Evolutionary conservation across 2,113 vertebrate species (phyloP).

Genomic region (Martes martes): DNA sequence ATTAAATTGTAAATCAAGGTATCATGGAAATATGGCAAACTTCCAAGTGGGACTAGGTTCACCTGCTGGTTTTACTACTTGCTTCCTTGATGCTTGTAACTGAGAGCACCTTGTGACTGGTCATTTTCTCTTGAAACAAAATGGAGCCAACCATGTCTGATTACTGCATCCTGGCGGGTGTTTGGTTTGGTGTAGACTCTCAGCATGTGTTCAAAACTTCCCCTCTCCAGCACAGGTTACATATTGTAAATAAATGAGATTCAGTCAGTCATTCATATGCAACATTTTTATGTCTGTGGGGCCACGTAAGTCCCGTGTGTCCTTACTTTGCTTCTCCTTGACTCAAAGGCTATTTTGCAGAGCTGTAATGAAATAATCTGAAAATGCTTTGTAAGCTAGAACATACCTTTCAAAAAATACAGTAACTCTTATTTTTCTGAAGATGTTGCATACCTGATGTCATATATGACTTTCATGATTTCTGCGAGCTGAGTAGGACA

Average conservation of each 20-base stretch:
- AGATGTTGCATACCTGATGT: not conserved
- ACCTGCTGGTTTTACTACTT: not conserved
- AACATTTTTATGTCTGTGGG: not conserved
- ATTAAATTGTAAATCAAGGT: not conserved
- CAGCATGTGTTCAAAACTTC: not conserved
- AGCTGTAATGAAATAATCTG: not conserved
- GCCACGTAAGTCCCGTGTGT: not conserved
- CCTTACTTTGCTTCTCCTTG: not conserved
- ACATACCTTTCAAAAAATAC: not conserved
- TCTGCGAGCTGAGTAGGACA: not conserved
- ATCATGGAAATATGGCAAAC: not conserved
- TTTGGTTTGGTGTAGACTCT: not conserved
- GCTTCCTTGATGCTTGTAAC: not conserved
- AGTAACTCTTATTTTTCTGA: not conserved
- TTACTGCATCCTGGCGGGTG: fast-evolving
- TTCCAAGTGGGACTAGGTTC: not conserved
- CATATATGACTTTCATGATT: not conserved
- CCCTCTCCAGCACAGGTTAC: not conserved
- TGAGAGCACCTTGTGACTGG: not conserved
- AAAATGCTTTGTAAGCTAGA: not conserved
- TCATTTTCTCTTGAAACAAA: not conserved
- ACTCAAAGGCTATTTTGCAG: not conserved
- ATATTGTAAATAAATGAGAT: not conserved
- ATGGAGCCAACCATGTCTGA: not conserved
- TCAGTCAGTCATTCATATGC: not conserved